Conservation (phyloP, 2,888 invertebrate genomes). For the Pseudanteris insignis region DNA sequence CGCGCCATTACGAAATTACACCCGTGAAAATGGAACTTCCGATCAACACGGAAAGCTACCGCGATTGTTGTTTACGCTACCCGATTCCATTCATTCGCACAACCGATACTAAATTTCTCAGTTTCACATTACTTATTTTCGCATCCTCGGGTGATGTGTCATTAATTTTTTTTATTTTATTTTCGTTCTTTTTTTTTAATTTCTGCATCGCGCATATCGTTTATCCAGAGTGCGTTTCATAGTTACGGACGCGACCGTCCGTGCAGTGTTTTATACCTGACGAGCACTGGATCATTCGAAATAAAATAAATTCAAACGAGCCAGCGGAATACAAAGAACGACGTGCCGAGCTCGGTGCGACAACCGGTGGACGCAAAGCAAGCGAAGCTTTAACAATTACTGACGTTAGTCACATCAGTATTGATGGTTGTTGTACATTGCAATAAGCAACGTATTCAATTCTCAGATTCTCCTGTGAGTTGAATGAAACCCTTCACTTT, state of each 20-base stretch:
- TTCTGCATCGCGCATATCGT: no score
- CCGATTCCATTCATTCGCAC: slow-evolving; percentile 8
- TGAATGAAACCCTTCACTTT: no score
- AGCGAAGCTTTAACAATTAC: no score
- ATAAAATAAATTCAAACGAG: slow-evolving; percentile 39
- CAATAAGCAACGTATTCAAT: no score
- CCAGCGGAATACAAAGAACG: slow-evolving; percentile 22
- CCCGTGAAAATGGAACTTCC: slow-evolving; percentile 16
- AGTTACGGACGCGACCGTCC: slow-evolving; percentile 19
- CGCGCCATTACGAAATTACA: slow-evolving; percentile 19
- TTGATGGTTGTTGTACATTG: no score
- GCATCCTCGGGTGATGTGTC: slow-evolving; percentile 10
- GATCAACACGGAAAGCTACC: slow-evolving; percentile 11
- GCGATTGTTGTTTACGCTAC: slow-evolving; percentile 4
- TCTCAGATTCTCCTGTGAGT: no score
- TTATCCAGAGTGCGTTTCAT: slow-evolving; percentile 6
- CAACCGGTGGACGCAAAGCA: slow-evolving; percentile 15
- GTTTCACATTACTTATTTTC: slow-evolving; percentile 19
- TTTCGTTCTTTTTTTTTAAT: no score
- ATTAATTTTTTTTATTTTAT: slow-evolving; percentile 1
- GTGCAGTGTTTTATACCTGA: slow-evolving; percentile 16
- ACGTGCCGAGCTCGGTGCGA: slow-evolving; percentile 17
- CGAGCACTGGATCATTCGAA: slow-evolving; percentile 23
- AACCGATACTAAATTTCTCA: slow-evolving; percentile 4
- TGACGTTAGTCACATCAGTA: no score